Evolutionary conservation across 1,140 invertebrate species (phyloP).

Genomic region (Zaprionus africanus): DNA sequence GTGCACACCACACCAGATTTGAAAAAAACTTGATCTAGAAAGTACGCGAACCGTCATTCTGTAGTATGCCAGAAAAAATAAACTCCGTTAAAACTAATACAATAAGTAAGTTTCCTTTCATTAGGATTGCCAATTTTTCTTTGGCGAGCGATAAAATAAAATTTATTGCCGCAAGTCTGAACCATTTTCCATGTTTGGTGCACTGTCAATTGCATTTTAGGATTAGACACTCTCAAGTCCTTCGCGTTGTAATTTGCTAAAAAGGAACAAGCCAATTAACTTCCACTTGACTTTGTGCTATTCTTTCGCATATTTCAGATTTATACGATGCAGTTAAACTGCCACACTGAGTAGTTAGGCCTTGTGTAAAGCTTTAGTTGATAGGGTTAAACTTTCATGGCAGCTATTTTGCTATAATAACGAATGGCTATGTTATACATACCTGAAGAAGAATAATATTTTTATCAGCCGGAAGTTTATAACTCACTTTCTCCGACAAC

Average conservation of each 20-base stretch:
- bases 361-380: slow-evolving; percentile 4
- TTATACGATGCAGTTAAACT: slow-evolving; percentile 1
- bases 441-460: no score
- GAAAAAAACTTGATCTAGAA: no score
- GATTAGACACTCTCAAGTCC: background rate
- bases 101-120: slow-evolving; percentile 72
- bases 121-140: slow-evolving; percentile 59
- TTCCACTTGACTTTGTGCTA: slow-evolving; percentile 61
- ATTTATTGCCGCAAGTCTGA: slow-evolving; percentile 80
- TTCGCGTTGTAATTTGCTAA: slow-evolving; percentile 42
- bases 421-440: no score
- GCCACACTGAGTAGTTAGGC: slow-evolving; percentile 18
- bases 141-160: slow-evolving; percentile 53
- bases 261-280: slow-evolving; percentile 55
- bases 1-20: no score
- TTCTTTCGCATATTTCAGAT: slow-evolving; percentile 45
- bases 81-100: slow-evolving; percentile 46
- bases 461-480: no score
- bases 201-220: slow-evolving; percentile 75
- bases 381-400: no score
- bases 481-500: no score
- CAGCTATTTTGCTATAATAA: no score
- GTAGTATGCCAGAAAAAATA: slow-evolving; percentile 5
- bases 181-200: slow-evolving; percentile 62
- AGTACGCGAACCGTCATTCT: no score